Percentiles rank a stretch among this genome's conserved stretches.
These are phyloP conservation scores for Actinernus sp. DNA, from an alignment of 92 coral and sea anemone genomes.

Conservation along the genomic window DNA sequence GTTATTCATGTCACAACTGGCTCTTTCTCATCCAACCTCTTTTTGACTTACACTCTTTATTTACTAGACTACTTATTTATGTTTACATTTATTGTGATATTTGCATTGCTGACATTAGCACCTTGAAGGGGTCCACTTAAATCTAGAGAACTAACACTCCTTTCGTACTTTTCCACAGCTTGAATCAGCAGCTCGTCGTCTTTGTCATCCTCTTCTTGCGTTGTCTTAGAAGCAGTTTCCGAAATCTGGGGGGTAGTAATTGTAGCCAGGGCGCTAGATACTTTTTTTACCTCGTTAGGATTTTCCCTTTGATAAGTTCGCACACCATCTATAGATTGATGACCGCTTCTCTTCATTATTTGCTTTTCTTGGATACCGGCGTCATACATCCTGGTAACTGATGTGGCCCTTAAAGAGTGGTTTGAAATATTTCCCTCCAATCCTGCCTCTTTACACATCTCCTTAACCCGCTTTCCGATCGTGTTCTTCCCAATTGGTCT, in stretches of 20 bases:
- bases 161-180: constrained; percentile 29
- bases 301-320: constrained; percentile 29
- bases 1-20: background rate
- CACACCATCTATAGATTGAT: constrained; percentile 12
- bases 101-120: constrained; percentile 19
- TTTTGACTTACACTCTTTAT: background rate
- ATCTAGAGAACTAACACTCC: background rate
- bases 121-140: constrained; percentile 17
- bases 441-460: constrained; percentile 23
- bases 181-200: constrained; percentile 26
- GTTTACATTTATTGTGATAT: constrained; percentile 13
- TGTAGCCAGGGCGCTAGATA: constrained; percentile 9
- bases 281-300: background rate
- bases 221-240: too few relatives aligned
- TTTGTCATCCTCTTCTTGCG: background rate
- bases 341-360: constrained; percentile 39
- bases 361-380: constrained; percentile 28
- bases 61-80: background rate
- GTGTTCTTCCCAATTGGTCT: constrained; percentile 37
- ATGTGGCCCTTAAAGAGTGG: constrained; percentile 36
- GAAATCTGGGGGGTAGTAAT: too few relatives aligned
- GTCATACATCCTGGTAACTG: constrained; percentile 25
- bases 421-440: constrained; percentile 24
- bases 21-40: background rate
- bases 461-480: constrained; percentile 6